Percentiles rank a stretch among this genome's conserved stretches.
phyloP scores from a whole-genome alignment of 2,888 invertebrate genomes.

The Campoletis raptor region DNA sequence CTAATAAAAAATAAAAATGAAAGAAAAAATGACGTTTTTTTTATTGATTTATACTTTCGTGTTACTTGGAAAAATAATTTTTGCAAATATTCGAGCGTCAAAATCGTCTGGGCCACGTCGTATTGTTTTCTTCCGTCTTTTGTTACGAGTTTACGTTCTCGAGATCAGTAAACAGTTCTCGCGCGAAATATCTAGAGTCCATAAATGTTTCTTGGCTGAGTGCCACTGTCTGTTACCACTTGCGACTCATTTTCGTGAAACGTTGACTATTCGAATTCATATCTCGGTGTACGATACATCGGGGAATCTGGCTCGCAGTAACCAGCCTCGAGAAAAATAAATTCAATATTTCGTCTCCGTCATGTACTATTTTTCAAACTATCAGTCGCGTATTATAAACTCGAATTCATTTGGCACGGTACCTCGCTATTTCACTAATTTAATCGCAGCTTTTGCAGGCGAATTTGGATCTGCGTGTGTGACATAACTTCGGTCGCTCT shows the following conservation, averaged over 20 bases:
- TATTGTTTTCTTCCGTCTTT: conserved; percentile 4
- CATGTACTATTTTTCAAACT: conserved; percentile 37
- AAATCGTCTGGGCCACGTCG: neutral
- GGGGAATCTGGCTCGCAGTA: conserved; percentile 29
- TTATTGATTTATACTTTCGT: neutral
- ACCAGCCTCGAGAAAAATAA: conserved; percentile 50
- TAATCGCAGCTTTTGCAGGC: conserved; percentile 17
- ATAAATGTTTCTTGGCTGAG: conserved; percentile 54
- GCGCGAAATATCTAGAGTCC: conserved; percentile 21
- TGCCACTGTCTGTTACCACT: conserved; percentile 59
- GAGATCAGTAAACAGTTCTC: conserved; percentile 40
- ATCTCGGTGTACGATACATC: neutral
- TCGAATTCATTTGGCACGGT: conserved; percentile 41
- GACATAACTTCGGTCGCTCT: neutral
- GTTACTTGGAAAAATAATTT: conserved; percentile 16
- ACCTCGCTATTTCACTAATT: conserved; percentile 28
- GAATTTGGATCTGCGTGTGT: conserved; percentile 4
- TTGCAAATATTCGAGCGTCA: neutral
- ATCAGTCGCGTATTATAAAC: conserved; percentile 33
- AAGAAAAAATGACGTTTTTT: neutral
- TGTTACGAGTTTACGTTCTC: conserved; percentile 13
- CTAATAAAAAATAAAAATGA: neutral
- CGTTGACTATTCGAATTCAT: conserved; percentile 21
- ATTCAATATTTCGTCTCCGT: conserved; percentile 43
- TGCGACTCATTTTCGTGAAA: conserved; percentile 23